phyloP scores from a whole-genome alignment of 2,797 vertebrate species.

The Pipistrellus kuhlii region DNA sequence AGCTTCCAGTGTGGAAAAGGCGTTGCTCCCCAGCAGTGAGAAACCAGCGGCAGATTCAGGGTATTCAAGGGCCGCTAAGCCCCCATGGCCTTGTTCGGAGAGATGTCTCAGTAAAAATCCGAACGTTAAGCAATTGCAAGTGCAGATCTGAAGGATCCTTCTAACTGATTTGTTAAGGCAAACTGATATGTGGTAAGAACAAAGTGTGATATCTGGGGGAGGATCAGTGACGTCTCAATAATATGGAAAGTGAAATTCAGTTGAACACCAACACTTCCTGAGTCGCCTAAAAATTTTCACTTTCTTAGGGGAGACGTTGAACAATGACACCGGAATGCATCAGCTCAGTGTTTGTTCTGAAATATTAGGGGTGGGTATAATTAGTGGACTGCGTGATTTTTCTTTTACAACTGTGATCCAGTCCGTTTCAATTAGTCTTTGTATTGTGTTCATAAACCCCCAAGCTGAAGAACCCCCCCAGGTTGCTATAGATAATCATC shows the following conservation, averaged over 20 bases:
- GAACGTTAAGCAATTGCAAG: neutral
- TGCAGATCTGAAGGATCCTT: slow-evolving; percentile 12
- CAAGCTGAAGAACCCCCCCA: neutral
- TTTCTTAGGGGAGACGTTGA: neutral
- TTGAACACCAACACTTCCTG: slow-evolving; percentile 29
- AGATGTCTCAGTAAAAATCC: neutral
- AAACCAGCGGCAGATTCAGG: neutral
- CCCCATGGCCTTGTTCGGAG: too few relatives aligned
- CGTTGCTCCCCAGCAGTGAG: too few relatives aligned
- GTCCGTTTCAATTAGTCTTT: neutral
- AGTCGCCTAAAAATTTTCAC: neutral
- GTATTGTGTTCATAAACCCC: neutral
- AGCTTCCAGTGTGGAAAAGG: neutral
- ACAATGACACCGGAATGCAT: neutral
- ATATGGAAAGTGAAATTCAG: neutral
- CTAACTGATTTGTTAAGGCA: neutral
- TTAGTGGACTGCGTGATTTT: neutral
- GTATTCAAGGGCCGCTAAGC: neutral
- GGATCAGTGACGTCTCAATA: neutral
- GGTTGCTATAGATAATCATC: neutral
- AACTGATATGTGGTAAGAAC: neutral
- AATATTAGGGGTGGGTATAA: neutral
- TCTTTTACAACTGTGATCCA: neutral
- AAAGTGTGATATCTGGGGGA: neutral
- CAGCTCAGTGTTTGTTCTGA: neutral